Conservation (phyloP, 2,797 vertebrate species). For the Myotis pilosus region DNA sequence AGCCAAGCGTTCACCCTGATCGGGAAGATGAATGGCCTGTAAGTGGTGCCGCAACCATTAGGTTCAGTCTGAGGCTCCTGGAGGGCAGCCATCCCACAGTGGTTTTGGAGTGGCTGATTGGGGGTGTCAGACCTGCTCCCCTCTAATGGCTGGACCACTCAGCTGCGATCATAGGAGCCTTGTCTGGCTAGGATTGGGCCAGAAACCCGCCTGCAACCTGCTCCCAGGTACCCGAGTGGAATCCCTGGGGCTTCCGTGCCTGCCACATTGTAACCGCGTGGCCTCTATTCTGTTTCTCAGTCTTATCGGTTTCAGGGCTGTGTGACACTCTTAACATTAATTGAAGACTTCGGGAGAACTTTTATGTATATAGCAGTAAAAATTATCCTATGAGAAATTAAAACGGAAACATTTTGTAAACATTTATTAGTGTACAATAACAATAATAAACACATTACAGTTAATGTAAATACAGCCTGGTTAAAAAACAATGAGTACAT, state of each 20-base stretch:
- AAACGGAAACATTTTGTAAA: neutral
- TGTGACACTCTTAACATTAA: neutral
- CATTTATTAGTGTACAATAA: neutral
- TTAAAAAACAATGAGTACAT: neutral
- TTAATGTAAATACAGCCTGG: neutral
- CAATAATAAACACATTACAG: neutral
- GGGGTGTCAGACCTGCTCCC: neutral
- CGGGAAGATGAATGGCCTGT: neutral
- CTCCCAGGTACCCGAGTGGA: neutral
- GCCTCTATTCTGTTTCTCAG: neutral
- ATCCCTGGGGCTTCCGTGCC: rapidly evolving
- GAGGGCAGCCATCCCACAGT: neutral
- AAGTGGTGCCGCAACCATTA: neutral
- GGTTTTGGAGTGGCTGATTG: neutral
- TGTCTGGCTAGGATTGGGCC: rapidly evolving
- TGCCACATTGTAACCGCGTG: rapidly evolving
- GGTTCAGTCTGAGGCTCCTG: neutral
- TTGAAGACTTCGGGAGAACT: neutral
- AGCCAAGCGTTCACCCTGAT: neutral
- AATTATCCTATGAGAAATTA: neutral
- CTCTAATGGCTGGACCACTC: neutral
- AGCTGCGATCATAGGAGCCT: neutral
- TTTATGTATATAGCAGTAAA: neutral
- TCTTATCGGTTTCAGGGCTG: neutral
- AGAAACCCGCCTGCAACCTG: rapidly evolving